Base-by-base conservation (phyloP, 2,797 vertebrate genomes). In the Muscicapa comitata region DNA sequence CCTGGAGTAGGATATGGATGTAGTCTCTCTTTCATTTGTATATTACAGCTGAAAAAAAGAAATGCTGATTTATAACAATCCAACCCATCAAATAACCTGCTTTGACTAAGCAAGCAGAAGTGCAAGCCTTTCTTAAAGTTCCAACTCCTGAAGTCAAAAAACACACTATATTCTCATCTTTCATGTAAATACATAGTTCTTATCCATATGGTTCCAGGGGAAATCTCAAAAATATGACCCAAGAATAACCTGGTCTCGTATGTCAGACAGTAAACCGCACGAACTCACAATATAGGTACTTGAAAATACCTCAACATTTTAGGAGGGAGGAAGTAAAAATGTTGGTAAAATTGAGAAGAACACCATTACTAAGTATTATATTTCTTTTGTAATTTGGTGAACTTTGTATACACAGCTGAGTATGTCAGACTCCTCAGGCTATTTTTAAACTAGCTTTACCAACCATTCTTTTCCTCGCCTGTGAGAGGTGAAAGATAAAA, bases 181-280 rank as follows among this genome's bases (percentile, higher is more conserved):
- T 91, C 89, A 90, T 54, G 48, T 91, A 75, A 91, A 90, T 86
- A 90, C 63, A 53, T 79, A 86, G 73, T 79, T 86, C 66, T 88
- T 72, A 89, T 38, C 61, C 75, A 82, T 84, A 78, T 20, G 73
- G 82, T 95, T 96, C 75, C 75, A 90, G 85, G 76, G 66, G 48
- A 94, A 91, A 88, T 87, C 93, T 96, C 91, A 88, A 81, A 85
- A 90, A 78, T 68, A 95, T 67, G 66, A 93, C 87, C 91, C 67
- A 77, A 80, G 75, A 93, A 75, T 91, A 94, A 92, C 87, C 82
- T 78, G 48, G 57, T 93, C 87, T 92, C 58, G 0, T 61, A 78
- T 72, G 51, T 78, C 93, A 93, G 67, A 73, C 35, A 67, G 74
- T 45, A 95, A 93, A 86, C 90, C 87, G 72, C 65, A 73, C 13